Conservation (phyloP, 2,797 vertebrate genomes). For the Chromobotia macracanthus region DNA sequence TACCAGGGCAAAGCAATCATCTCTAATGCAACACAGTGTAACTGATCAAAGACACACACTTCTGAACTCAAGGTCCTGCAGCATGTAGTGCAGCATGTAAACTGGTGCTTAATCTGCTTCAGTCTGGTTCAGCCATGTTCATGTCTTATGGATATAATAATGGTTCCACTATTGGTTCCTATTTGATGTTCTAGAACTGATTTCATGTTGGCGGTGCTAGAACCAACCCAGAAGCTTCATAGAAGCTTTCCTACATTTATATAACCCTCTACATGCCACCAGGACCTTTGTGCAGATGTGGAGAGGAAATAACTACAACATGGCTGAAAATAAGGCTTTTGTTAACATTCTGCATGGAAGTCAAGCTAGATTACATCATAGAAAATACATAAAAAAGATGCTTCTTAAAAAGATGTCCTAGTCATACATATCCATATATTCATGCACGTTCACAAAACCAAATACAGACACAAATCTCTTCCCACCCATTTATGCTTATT, state of each 20-base stretch:
- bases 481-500: background rate
- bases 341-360: slow-evolving; percentile 20
- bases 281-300: slow-evolving; percentile 31
- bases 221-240: background rate
- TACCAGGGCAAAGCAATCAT: slow-evolving; percentile 69
- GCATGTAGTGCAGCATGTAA: slow-evolving; percentile 4
- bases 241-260: slow-evolving; percentile 50
- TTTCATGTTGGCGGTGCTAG: background rate
- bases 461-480: background rate
- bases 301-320: background rate
- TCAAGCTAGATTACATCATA: background rate
- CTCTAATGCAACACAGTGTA: slow-evolving; percentile 43
- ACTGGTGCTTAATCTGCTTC: background rate
- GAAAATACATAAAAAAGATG: background rate
- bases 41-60: slow-evolving; percentile 11
- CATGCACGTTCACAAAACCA: background rate
- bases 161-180: background rate
- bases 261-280: slow-evolving; percentile 53
- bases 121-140: background rate
- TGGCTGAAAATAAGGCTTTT: slow-evolving; percentile 32
- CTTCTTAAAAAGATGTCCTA: background rate
- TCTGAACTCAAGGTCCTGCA: slow-evolving; percentile 6
- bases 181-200: background rate
- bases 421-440: background rate
- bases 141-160: background rate